These are phyloP conservation scores for Ethmia dodecea DNA, from an alignment of 2,888 invertebrate species.

Conservation along the genomic window DNA sequence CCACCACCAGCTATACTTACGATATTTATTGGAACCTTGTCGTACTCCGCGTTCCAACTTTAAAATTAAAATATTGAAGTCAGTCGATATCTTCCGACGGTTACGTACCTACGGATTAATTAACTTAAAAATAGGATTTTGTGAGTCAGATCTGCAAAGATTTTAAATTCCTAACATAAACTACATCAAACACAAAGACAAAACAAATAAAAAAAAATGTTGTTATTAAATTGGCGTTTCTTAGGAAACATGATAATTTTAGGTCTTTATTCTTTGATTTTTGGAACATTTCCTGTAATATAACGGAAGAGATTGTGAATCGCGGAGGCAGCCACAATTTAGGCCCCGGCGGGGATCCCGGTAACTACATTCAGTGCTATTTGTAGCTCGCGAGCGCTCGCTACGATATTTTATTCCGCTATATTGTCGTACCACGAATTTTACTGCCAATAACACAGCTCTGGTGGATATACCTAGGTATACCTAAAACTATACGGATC, in stretches of 20 bases:
- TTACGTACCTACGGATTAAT: too few relatives aligned
- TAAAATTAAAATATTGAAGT: neutral
- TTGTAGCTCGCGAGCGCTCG: slow-evolving; percentile 28
- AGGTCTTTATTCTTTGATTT: too few relatives aligned
- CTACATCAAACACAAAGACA: too few relatives aligned
- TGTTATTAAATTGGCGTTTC: too few relatives aligned
- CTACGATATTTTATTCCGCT: slow-evolving; percentile 6
- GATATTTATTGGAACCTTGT: slow-evolving; percentile 44
- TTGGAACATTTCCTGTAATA: too few relatives aligned
- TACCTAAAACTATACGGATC: too few relatives aligned
- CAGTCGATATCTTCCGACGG: too few relatives aligned
- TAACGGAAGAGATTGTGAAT: slow-evolving; percentile 39
- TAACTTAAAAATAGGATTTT: too few relatives aligned
- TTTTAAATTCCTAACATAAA: too few relatives aligned
- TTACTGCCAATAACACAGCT: slow-evolving; percentile 25
- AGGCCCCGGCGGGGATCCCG: slow-evolving; percentile 33
- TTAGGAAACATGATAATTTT: too few relatives aligned
- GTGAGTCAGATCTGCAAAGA: too few relatives aligned
- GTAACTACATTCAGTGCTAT: slow-evolving; percentile 45
- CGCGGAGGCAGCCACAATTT: slow-evolving; percentile 36
- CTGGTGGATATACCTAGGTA: neutral
- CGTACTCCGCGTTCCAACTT: slow-evolving; percentile 21
- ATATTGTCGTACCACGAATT: slow-evolving; percentile 19
- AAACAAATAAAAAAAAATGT: too few relatives aligned
- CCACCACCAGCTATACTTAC: slow-evolving; percentile 34